phyloP scores from a whole-genome alignment of 2,797 vertebrate species.

The Remorina albescens region DNA sequence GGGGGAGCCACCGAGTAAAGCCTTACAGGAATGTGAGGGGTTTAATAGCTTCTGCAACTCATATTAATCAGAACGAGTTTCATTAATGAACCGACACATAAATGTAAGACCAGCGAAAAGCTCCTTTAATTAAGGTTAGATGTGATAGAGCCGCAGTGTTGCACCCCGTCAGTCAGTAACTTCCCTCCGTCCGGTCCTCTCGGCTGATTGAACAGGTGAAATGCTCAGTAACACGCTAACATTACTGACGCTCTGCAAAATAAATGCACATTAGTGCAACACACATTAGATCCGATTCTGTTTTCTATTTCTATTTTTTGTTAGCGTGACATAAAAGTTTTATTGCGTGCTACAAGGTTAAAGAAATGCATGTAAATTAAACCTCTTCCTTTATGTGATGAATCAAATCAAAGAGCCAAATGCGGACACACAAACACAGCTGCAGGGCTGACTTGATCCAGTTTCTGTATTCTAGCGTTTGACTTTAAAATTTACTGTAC shows the following conservation, averaged over 20 bases:
- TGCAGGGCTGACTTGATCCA: not conserved
- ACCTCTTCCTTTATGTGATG: not conserved
- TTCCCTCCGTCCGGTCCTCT: constrained; percentile 57
- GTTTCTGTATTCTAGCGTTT: not conserved
- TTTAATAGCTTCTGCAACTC: not conserved
- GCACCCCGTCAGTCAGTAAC: constrained; percentile 36
- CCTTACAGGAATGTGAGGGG: not conserved
- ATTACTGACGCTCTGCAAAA: constrained; percentile 71
- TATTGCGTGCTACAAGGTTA: not conserved
- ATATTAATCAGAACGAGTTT: rapidly evolving
- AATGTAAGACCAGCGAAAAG: rapidly evolving
- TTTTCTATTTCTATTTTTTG: not conserved
- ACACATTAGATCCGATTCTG: not conserved
- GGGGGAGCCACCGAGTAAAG: not conserved
- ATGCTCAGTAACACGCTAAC: constrained; percentile 54
- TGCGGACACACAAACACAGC: not conserved
- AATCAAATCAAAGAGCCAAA: not conserved
- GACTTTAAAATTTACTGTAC: not conserved
- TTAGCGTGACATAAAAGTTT: not conserved
- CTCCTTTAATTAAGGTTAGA: not conserved
- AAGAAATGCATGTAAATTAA: not conserved
- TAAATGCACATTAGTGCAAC: constrained; percentile 23
- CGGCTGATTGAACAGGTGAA: constrained; percentile 81
- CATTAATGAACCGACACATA: rapidly evolving
- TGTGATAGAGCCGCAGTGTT: not conserved